These are phyloP conservation scores for Zosterops pallidus DNA, from an alignment of 2,113 vertebrate species.

Conservation along the genomic window DNA sequence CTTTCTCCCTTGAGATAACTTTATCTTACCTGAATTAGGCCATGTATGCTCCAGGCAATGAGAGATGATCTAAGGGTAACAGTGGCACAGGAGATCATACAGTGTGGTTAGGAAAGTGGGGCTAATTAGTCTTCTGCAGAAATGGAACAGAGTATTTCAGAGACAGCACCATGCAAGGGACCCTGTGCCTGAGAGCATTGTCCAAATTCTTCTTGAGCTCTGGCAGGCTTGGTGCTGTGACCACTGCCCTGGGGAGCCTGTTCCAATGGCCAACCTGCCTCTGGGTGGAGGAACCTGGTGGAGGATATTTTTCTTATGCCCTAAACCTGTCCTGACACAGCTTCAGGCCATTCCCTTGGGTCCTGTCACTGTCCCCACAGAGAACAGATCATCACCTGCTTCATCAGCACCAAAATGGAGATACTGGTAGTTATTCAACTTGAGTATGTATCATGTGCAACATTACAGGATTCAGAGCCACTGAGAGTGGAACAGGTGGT, in stretches of 20 bases:
- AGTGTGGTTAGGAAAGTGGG: not conserved
- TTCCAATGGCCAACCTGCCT: not conserved
- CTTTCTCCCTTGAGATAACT: not conserved
- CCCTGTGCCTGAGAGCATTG: not conserved
- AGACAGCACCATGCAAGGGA: not conserved
- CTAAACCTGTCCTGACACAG: not conserved
- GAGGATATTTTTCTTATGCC: not conserved
- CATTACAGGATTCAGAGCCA: not conserved
- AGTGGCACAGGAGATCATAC: not conserved
- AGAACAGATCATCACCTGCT: not conserved
- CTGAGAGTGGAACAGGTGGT: not conserved
- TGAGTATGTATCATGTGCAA: not conserved
- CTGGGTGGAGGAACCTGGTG: not conserved
- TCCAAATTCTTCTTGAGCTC: not conserved
- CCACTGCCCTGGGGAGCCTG: not conserved
- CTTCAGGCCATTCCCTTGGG: not conserved
- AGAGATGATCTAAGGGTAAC: not conserved
- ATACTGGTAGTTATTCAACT: not conserved
- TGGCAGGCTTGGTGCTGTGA: not conserved
- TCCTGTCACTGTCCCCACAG: not conserved
- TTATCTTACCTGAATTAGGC: not conserved
- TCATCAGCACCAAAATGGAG: not conserved
- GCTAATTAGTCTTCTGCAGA: not conserved
- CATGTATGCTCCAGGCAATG: not conserved
- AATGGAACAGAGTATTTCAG: not conserved